These are phyloP conservation scores for Mantis religiosa DNA, from an alignment of 2,888 invertebrate species.

Conservation along the genomic window DNA sequence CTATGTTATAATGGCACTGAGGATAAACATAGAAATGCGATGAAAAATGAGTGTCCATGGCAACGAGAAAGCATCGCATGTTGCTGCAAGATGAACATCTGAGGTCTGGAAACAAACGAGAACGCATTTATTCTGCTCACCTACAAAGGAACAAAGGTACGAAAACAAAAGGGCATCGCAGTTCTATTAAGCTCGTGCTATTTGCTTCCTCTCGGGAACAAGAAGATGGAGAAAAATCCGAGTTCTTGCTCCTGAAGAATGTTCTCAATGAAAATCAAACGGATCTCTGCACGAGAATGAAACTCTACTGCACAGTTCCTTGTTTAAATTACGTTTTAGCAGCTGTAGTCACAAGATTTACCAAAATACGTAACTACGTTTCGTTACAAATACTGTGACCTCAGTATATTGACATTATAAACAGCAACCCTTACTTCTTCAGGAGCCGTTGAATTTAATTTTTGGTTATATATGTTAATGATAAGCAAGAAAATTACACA, in stretches of 20 bases:
- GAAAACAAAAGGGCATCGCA: not conserved
- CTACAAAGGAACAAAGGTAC: not conserved
- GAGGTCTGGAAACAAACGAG: slow-evolving; percentile 1
- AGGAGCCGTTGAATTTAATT: no score
- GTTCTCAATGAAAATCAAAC: not conserved
- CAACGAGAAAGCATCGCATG: not conserved
- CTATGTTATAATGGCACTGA: no score
- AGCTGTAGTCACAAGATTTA: no score
- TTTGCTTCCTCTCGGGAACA: not conserved
- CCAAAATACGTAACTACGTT: no score
- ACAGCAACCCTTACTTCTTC: no score
- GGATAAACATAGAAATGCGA: not conserved
- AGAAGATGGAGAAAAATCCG: not conserved
- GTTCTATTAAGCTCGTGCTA: slow-evolving; percentile 8
- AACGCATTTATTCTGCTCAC: not conserved
- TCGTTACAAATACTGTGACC: no score
- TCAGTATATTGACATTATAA: no score
- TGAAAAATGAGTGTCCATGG: not conserved
- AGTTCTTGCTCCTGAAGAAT: not conserved
- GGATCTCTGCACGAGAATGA: not conserved
- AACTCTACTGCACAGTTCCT: no score
- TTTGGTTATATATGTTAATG: no score
- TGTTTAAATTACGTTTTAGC: no score
- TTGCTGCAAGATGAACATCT: not conserved
- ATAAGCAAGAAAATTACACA: no score